Percentiles rank a stretch among this genome's conserved stretches.
Conservation (phyloP, 2,113 vertebrate species). For the Thermophis baileyi region DNA sequence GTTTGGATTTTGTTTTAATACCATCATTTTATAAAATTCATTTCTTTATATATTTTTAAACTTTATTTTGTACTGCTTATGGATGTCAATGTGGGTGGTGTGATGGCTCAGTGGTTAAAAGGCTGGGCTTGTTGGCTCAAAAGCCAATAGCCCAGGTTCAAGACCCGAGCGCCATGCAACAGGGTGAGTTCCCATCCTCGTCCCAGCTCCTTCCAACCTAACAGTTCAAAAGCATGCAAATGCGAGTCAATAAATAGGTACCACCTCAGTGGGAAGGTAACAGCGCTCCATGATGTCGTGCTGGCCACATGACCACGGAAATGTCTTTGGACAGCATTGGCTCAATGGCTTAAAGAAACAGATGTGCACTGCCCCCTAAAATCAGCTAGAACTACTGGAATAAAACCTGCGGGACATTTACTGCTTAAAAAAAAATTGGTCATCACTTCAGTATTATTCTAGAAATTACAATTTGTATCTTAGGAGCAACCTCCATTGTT, state of each 20-base stretch:
- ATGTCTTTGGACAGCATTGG: background rate
- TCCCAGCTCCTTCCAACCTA: background rate
- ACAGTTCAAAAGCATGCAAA: background rate
- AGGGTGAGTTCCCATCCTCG: background rate
- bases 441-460: background rate
- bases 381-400: background rate
- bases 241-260: background rate
- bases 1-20: background rate
- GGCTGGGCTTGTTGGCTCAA: background rate
- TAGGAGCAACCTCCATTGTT: background rate
- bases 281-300: background rate
- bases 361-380: background rate
- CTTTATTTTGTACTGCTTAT: background rate
- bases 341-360: background rate
- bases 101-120: background rate
- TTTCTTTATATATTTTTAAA: background rate
- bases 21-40: background rate
- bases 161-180: rapidly evolving
- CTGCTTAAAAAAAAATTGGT: background rate
- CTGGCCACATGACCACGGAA: background rate
- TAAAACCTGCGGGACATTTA: background rate
- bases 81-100: background rate
- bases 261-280: background rate
- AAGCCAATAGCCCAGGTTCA: background rate
- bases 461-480: background rate